These are phyloP conservation scores for Sycobia sp. DNA, from an alignment of 1,140 invertebrate species.

Conservation along the genomic window DNA sequence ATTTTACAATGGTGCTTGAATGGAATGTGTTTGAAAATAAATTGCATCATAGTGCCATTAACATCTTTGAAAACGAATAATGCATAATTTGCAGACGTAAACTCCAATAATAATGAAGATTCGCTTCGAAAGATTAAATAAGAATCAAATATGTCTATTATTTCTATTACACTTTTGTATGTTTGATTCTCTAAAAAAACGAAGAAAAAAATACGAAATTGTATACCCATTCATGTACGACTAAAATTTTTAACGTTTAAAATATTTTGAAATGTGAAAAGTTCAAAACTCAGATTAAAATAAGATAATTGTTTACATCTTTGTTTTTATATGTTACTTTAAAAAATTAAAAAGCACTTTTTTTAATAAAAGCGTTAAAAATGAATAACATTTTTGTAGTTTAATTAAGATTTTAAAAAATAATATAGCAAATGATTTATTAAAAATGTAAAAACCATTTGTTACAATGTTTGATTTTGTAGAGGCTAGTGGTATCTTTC, in stretches of 20 bases:
- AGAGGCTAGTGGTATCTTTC: slow-evolving; percentile 41
- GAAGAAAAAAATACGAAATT: no score
- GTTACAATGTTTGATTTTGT: slow-evolving; percentile 40
- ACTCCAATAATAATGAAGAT: no score
- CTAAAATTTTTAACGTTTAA: no score
- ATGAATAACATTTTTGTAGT: slow-evolving; percentile 29
- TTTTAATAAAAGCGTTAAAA: neutral
- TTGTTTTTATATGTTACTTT: neutral
- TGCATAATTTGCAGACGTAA: no score
- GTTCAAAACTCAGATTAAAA: no score
- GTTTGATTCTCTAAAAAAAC: no score
- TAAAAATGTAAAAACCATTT: slow-evolving; percentile 33
- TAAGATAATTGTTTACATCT: neutral
- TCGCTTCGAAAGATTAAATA: no score
- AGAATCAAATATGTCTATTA: no score
- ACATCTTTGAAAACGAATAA: neutral
- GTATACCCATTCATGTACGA: no score
- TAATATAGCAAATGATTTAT: slow-evolving; percentile 18
- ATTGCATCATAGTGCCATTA: slow-evolving; percentile 30
- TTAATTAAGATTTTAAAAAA: slow-evolving; percentile 31
- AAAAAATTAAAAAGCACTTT: neutral
- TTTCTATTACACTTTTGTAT: no score
- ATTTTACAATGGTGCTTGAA: slow-evolving; percentile 29
- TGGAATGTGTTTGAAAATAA: slow-evolving; percentile 13
- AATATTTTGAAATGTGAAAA: no score